A percentile compares a stretch with the other conserved stretches of the same genome.
Conservation (phyloP, 1,140 invertebrate genomes). For the Cydia splendana region DNA sequence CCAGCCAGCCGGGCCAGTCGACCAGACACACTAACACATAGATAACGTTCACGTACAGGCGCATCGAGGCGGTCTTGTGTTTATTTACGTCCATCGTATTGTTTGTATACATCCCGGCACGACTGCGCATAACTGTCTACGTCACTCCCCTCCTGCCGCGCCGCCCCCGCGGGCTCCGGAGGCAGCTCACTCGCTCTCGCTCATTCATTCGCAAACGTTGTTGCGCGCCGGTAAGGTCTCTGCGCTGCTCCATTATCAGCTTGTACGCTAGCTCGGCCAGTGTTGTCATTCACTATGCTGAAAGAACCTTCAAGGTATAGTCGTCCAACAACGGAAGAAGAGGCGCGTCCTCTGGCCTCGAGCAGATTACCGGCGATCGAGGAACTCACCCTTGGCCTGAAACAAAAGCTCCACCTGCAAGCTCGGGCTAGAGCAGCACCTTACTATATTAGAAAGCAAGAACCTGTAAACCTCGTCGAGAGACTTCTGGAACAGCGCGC, state of each 20-base stretch:
- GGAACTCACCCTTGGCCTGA: constrained; percentile 73
- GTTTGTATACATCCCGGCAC: constrained; percentile 79
- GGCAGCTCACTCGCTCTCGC: constrained; percentile 72
- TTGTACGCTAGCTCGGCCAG: constrained; percentile 23
- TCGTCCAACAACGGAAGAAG: constrained; percentile 59
- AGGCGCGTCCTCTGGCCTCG: constrained; percentile 59
- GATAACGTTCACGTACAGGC: constrained; percentile 2
- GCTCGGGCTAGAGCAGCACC: constrained; percentile 75
- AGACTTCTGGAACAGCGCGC: constrained; percentile 73
- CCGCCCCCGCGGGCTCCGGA: constrained; percentile 62
- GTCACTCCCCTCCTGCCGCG: constrained; percentile 61
- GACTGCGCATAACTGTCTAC: constrained; percentile 74
- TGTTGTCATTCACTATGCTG: constrained; percentile 66
- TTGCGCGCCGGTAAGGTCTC: constrained; percentile 59
- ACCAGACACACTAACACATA: constrained; percentile 34
- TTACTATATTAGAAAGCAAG: constrained; percentile 77
- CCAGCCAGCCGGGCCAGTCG: constrained; percentile 25
- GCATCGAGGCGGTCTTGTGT: constrained; percentile 63
- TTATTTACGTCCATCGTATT: constrained; percentile 79
- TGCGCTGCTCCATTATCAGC: constrained; percentile 53
- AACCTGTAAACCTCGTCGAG: constrained; percentile 77
- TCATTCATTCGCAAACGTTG: constrained; percentile 77
- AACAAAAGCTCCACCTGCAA: constrained; percentile 78
- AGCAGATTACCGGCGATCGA: constrained; percentile 73
- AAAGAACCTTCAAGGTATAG: constrained; percentile 70